Evolutionary conservation across 2,113 vertebrate species (phyloP), one percentile per base, ranked within the genome.

Genomic region (Setophaga kirtlandii): DNA sequence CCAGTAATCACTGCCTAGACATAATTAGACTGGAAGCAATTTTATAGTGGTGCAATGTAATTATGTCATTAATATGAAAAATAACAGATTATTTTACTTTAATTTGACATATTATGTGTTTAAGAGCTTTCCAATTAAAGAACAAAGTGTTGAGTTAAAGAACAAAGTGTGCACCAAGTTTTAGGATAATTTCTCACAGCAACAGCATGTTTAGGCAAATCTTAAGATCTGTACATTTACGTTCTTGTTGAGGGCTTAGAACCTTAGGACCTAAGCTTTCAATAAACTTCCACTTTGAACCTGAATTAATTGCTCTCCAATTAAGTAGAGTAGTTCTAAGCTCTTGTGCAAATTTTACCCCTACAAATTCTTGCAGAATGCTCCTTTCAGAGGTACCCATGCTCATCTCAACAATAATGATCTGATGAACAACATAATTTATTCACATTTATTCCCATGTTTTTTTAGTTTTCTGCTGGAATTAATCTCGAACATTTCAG

Each of bases 11-110:
- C 92, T 92, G 83, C 86, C 82, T 95, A 94, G 91, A 86, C 68
- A 65, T 92, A 97, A 97, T 95, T 91, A 91, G 69, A 91, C 78
- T 92, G 83, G 93, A 89, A 83, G 82, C 50, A 90, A 81, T 93
- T 94, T 97, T 96, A 96, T 71, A 71, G 77, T 87, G 33, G 73
- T 93, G 49, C 37, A 88, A 76, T 93, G 53, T 76, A 96, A 96
- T 95, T 96, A 97, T 96, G 92, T 92, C 81, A 96, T 97, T 97
- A 97, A 96, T 96, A 95, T 91, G 83, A 95, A 96, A 95, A 91
- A 94, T 67, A 96, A 88, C 77, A 93, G 65, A 90, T 96, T 88
- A 83, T 96, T 89, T 95, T 90, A 90, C 73, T 94, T 93, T 95
- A 92, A 97, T 84, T 93, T 95, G 94, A 68, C 74, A 64, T 83